Evolutionary conservation across 2,113 vertebrate genomes (phyloP), one percentile per base, ranked within the genome.

Genomic region (Indicator indicator): DNA sequence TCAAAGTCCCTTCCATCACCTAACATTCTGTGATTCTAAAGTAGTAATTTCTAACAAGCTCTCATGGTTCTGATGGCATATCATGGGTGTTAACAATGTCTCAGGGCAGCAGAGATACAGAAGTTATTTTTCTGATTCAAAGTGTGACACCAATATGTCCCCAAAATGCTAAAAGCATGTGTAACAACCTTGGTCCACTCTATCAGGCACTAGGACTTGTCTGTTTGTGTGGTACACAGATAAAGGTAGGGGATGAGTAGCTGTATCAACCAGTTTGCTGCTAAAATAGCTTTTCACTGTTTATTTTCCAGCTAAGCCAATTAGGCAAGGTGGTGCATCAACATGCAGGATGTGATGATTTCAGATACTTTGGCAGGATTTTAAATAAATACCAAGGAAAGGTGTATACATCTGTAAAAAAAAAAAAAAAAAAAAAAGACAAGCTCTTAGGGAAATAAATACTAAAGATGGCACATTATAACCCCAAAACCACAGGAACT

Each of bases 301-400:
- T 97, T 97, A 96, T 95, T 97, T 97, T 95, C 95, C 93, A 92
- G 94, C 89, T 95, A 94, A 97, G 94, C 88, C 94, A 96, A 96
- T 96, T 96, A 96, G 64, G 89, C 93, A 95, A 94, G 84, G 79
- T 79, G 84, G 92, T 91, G 83, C 92, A 96, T 91, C 92, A 93
- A 75, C 75, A 85, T 67, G 75, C 89, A 74, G 82, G 67, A 46
- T 63, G 69, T 65, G 77, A 84, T 94, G 80, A 93, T 90, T 91
- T 94, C 58, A 86, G 79, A 94, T 95, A 78, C 32, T 82, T 89
- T 93, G 94, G 65, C 90, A 96, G 48, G 78, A 70, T 93, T 90
- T 95, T 91, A 92, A 83, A 90, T 64, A 93, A 94, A 93, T 82
- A 81, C 70, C 68, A 83, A 40, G 80, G 83, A 87, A 38, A 82